phyloP scores from a whole-genome alignment of 2,797 vertebrate genomes.

The Hemitrygon akajei region DNA sequence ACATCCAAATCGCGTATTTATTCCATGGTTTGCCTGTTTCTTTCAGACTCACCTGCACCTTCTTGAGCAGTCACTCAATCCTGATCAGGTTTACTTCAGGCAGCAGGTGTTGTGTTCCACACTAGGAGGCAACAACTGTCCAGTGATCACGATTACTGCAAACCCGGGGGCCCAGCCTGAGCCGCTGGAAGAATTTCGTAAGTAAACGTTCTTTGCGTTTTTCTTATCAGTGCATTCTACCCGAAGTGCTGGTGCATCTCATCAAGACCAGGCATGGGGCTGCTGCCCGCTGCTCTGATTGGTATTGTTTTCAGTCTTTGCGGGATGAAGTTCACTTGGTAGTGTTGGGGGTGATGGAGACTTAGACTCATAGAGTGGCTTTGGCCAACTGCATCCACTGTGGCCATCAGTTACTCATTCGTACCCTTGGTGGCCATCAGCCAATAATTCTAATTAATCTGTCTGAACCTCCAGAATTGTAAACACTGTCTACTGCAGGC shows the following conservation, averaged over 20 bases:
- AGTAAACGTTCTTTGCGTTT: constrained; percentile 51
- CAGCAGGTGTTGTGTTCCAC: constrained; percentile 70
- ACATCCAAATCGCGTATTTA: constrained; percentile 8
- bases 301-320: neutral
- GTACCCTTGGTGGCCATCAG: too few species aligned
- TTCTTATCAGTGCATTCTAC: neutral
- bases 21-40: neutral
- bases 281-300: neutral
- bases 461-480: too few species aligned
- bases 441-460: too few species aligned
- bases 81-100: constrained; percentile 67
- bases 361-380: too few species aligned
- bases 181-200: constrained; percentile 73
- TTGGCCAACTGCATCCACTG: too few species aligned
- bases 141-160: constrained; percentile 80
- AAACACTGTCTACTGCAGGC: too few species aligned
- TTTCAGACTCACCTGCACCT: constrained; percentile 73
- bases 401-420: too few species aligned
- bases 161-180: constrained; percentile 63
- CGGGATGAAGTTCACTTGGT: neutral
- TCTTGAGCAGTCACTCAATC: constrained; percentile 61
- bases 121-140: constrained; percentile 74
- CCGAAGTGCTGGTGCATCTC: neutral
- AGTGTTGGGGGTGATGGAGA: neutral
- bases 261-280: neutral